Base-by-base conservation (phyloP, 2,113 vertebrate species). In the Datnioides undecimradiatus region DNA sequence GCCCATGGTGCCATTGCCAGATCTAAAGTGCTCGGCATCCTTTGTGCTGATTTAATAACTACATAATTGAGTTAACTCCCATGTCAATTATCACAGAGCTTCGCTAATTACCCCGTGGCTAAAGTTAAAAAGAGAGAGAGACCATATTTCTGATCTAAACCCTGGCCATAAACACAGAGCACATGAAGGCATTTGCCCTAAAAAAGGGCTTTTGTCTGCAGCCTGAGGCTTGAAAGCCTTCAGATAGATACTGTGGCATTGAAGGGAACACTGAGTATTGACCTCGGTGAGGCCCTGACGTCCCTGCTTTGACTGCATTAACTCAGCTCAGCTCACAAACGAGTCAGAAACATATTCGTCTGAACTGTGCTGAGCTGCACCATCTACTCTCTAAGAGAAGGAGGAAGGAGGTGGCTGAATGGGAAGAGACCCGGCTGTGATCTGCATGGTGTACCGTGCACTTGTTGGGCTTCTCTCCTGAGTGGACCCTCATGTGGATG, bases 401-500 rank as follows among this genome's bases (percentile, higher is more conserved):
- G 25, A 48, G 11, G 75, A 60, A 75, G 17, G 33, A 60, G 33
- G 49, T 43, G n/a, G 23, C 17, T 51, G 27, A 23, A 23, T 27
- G 27, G 46, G 54, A 40, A 57, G 43, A 84, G 17, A 83, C 40
- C 62, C 6, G 12, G 31, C n/a, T 65, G 25, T 70, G 34, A 27
- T 76, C 7, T 75, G 31, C 27, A 79, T 95, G 94, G 91, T 93
- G 80, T 92, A 99, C 98, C 92, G 95, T 97, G 91, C 98, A 99
- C 87, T 97, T 98, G 95, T 99, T 99, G 4, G 98, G 98, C 91
- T 97, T 99, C 94, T 99, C 98, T 83, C 98, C 98, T 1, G 98
- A 99, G 88, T 99, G 98, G 80, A 99, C 95, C 91, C 98, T 95
- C 98, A 99, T 99, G 91, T 99, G 98, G 93, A 98, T 99, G 23